Base-by-base conservation (phyloP, 2,797 vertebrate species). In the Enteromius radiatus region DNA sequence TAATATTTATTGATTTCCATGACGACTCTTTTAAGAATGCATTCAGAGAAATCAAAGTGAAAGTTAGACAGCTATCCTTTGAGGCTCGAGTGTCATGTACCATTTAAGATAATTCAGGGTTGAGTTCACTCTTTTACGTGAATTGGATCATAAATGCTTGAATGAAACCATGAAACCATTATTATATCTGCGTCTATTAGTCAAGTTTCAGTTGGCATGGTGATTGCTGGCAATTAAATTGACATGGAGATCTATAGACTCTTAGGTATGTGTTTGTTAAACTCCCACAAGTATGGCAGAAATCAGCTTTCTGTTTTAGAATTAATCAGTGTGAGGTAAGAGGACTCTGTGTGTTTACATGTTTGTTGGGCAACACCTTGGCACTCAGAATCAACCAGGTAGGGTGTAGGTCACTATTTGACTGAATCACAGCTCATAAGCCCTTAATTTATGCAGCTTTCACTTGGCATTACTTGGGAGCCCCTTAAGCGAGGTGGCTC, bases 1-100 rank as follows among this genome's bases (percentile, higher is more conserved):
- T 65, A 86, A 86, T 84, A 86, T 86, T 85, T 79, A 26, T 47
- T 6, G 5, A 61, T 86, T 84, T 59, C 81, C 82, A 86, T 85
- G 85, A 76, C 81, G 61, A 85, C 81, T 41, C 19, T 8, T 77
- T 83, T 81, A 59, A 76, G 41, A 78, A 49, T 17, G 43, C 64
- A n/a, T 47, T 83, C 47, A 43, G 52, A 61, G 56, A 71, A 73
- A 78, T 41, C 43, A 1, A 73, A 64, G 61, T 85, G 74, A 76
- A 86, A 81, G 47, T 67, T 80, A 82, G 65, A 75, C 31, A 14
- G 21, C 33, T 21, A 31, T 74, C 77, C 38, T 78, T 68, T 77
- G 61, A 61, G 75, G 56, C 47, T 79, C 70, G 74, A 81, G 47
- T 75, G 78, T 52, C 56, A 79, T 77, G 49, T 76, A 26, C 43